phyloP scores from a whole-genome alignment of 2,797 vertebrate species.

The Octomys mimax region DNA sequence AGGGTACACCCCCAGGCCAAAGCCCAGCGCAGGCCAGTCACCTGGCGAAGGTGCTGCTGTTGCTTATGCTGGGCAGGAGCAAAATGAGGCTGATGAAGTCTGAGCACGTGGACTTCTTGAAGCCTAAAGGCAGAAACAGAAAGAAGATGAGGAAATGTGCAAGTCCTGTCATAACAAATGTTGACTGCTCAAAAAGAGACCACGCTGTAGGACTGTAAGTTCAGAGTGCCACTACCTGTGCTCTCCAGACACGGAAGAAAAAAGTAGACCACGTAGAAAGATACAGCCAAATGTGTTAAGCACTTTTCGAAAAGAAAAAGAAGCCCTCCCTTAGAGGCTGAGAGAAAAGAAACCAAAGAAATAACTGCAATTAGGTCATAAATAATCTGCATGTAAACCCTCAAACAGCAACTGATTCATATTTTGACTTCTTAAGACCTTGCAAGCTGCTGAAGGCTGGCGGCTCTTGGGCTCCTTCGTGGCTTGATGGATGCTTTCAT shows the following conservation, averaged over 20 bases:
- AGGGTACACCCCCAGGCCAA: rapidly evolving
- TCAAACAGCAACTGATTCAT: slow-evolving; percentile 35
- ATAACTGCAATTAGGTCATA: slow-evolving; percentile 26
- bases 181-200: background rate
- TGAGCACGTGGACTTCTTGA: background rate
- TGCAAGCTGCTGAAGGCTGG: background rate
- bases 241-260: background rate
- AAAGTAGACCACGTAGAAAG: background rate
- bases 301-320: background rate
- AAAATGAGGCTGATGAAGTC: background rate
- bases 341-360: slow-evolving; percentile 3
- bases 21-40: background rate
- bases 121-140: background rate
- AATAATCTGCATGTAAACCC: slow-evolving; percentile 39
- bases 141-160: background rate
- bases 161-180: background rate
- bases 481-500: slow-evolving; percentile 19
- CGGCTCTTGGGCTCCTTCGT: background rate
- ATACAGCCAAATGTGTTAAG: slow-evolving; percentile 2
- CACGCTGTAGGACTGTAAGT: background rate
- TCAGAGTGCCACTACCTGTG: background rate
- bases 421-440: slow-evolving; percentile 53
- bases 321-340: background rate
- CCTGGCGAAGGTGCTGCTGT: background rate
- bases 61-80: background rate